Base-by-base conservation (phyloP, 2,888 invertebrate genomes). In the Eustalomyia histrio region DNA sequence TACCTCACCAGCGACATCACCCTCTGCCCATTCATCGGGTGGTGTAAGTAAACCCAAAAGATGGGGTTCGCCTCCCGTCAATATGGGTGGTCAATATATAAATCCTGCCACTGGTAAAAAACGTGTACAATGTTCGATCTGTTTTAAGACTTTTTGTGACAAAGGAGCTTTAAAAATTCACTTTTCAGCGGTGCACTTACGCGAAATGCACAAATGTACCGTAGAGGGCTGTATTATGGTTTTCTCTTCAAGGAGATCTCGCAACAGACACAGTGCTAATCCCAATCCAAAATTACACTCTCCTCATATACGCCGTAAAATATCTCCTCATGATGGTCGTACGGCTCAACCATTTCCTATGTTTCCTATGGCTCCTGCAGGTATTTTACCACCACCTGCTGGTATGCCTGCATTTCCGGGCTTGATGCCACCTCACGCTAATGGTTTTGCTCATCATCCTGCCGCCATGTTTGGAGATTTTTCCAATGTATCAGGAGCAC, bases 151-250 rank as follows among this genome's bases (percentile, higher is more conserved):
- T 78, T 99, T 99, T 92, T 99, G 99, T 93, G 99, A 99, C 92
- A 99, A 99, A 92, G 99, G 99, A 83, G 99, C 99, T 55, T 92
- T 99, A 71, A 99, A 99, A 92, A 99, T 99, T 71, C 99, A 99
- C 90, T 99, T 98, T 91, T 98, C 97, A 79, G 99, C 99, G 18
- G 99, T 99, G 82, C 99, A 99, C 90, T 92, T 99, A 86, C 94
- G 98, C 68, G 99, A 99, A 92, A 99, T 99, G 99, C 99, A 99
- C 92, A 97, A 97, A 92, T 99, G 99, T 91, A 98, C 99, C 16
- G 98, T 99, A 61, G 97, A 97, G 88, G 98, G 98, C 50, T 99
- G 99, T 91, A 98, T 96, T 87, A 98, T 98, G 97, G 97, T 98
- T 95, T 99, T 99, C 91, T 98, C 97, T 91, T 98, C 98, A 79